Evolutionary conservation across 2,113 vertebrate genomes (phyloP), one percentile per base, ranked within the genome.

Genomic region (Nansenia antarctica): DNA sequence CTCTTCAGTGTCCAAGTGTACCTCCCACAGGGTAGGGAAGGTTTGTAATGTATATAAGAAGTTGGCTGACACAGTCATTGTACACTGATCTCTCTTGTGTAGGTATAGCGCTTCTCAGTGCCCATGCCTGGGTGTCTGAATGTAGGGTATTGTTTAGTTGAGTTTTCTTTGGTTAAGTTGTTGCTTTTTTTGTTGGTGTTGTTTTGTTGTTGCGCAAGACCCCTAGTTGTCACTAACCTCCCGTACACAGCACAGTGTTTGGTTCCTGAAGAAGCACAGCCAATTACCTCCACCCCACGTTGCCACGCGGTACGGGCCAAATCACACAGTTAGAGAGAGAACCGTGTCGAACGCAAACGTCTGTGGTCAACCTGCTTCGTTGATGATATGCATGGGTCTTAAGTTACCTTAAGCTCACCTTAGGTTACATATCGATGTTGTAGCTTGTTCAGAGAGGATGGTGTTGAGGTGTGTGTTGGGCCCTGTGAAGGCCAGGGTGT

Each of bases 11-110:
- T 81, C 74, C 77, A 77, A 77, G 62, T 65, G 14, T 49, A 58
- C 80, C 69, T 60, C 57, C 74, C 31, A 62, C 66, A 65, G 69
- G 75, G 76, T 34, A 30, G 32, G 59, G 67, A 77, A 75, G 42
- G 62, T 55, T 68, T 54, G 29, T 59, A 30, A 57, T 61, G 31
- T 35, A 24, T 49, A 32, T 62, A 58, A 18, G 24, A 62, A 58
- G 42, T 70, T 42, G 54, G 35, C 52, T 26, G 60, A 84, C 84
- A 75, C 80, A 78, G 65, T 85, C 68, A 8, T 77, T 80, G 73
- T 62, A 60, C 31, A 31, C 55, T 72, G 42, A 80, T 67, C 62
- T 80, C 59, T 80, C 58, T n/a, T 69, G 60, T 3, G 39, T 55
- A 22, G 42, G 73, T 69, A 64, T 69, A 67, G 66, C 52, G 9